Conservation (phyloP, 2,797 vertebrate species). For the Apogon talboti region DNA sequence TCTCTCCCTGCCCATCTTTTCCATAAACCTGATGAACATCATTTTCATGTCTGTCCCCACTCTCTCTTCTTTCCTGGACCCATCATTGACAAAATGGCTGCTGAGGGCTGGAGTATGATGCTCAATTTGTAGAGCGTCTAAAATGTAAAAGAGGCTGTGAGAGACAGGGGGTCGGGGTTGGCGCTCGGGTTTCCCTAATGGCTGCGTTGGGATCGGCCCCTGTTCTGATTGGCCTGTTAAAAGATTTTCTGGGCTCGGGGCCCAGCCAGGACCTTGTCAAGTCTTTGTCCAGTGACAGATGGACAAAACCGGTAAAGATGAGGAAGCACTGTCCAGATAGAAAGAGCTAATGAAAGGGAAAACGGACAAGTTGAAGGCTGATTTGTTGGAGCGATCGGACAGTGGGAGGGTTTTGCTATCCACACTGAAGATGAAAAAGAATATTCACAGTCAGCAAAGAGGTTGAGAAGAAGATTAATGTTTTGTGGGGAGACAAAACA, state of each 20-base stretch:
- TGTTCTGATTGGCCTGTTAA: conserved; percentile 70
- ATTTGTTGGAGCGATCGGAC: conserved; percentile 13
- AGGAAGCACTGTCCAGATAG: conserved; percentile 45
- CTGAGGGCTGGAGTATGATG: conserved; percentile 65
- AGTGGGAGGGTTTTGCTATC: conserved; percentile 21
- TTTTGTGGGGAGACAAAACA: conserved; percentile 1
- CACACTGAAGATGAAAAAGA: neutral
- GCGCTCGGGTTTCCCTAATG: conserved; percentile 75
- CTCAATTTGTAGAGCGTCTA: conserved; percentile 76
- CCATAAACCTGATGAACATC: conserved; percentile 57
- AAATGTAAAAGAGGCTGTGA: conserved; percentile 66
- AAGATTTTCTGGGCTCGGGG: conserved; percentile 77
- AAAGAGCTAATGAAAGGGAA: conserved; percentile 52
- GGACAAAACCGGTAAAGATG: conserved; percentile 62
- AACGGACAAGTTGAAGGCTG: conserved; percentile 43
- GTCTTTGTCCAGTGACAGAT: conserved; percentile 67
- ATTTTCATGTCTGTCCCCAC: conserved; percentile 74
- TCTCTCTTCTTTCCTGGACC: conserved; percentile 57
- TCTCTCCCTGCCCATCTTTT: conserved; percentile 56
- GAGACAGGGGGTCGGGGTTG: conserved; percentile 51
- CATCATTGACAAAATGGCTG: conserved; percentile 71
- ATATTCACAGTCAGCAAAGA: conserved; percentile 7
- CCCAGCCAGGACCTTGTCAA: conserved; percentile 60
- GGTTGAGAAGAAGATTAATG: conserved; percentile 1
- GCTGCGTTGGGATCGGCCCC: conserved; percentile 62